Base-by-base conservation (phyloP, 23 tunicate genomes). In the Oikopleura vanhoeffeni region DNA sequence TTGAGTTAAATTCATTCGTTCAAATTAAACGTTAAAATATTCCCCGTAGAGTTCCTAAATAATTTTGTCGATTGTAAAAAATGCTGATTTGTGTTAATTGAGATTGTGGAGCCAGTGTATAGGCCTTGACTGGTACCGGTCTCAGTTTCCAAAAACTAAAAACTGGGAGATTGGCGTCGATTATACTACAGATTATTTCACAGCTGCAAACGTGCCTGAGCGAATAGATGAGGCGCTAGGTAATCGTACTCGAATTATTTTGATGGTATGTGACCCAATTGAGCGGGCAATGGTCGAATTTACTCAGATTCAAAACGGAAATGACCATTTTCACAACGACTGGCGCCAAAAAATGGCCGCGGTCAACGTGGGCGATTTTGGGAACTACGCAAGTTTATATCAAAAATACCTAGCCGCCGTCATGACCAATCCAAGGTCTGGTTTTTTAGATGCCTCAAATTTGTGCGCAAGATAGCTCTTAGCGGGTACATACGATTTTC, bases 201-300 rank as follows among this genome's bases (percentile, higher is more conserved):
- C 35, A 18, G 34, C 27, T 33, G 34, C 79, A 32, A 3, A 71
- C 27, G 34, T 71, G 38, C 79, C 79, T 2, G 3, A 32, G 4
- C 27, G 79, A 24, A 71, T 71, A 13, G 79, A 71, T 32, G 34
- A 28, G 34, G 36, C 2, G 3, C 79, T 30, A 28, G 35, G 35
- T 24, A 71, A 71, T 30, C 79, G 32, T 3, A 71, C 79, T 33
- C 27, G 79, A 2, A 71, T 71, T 18, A 71, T 71, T 71, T 2
- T 71, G 79, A 71, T 71, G 79, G 79, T 71, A 13, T 71, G 79
- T 71, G 79, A 71, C 79, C 79, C 79, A 71, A 71, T 71, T 2
- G 79, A 71, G 38, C 79, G 79, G 4, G 79, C 79, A 33, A 4
- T 2, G 32, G 36, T 71, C 34, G 79, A 71, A 30, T 71, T 71